Conservation (phyloP, 1,140 invertebrate species). For the Eriocheir sinensis region DNA sequence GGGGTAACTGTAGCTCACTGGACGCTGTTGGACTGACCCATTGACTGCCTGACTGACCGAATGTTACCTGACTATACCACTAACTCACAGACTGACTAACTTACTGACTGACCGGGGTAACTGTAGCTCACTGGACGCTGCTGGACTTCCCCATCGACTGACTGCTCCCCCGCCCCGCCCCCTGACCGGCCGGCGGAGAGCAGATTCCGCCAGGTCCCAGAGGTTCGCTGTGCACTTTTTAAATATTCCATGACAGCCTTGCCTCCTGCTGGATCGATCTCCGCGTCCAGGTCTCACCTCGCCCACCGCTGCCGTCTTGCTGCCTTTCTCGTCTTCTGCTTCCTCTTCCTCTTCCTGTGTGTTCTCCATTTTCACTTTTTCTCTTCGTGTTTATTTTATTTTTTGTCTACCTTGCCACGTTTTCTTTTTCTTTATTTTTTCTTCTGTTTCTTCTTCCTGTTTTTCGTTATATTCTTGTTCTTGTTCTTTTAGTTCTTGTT, state of each 20-base stretch:
- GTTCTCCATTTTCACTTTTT: not conserved
- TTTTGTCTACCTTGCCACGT: too few species aligned
- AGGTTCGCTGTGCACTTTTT: not conserved
- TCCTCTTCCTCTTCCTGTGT: not conserved
- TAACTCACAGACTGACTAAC: not conserved
- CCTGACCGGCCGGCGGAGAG: too few species aligned
- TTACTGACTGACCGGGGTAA: not conserved
- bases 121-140: not conserved
- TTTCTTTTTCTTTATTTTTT: too few species aligned
- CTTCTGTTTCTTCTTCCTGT: too few species aligned
- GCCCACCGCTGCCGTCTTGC: not conserved
- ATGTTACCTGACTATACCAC: not conserved
- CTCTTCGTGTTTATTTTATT: too few species aligned
- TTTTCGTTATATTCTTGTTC: too few species aligned
- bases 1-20: not conserved
- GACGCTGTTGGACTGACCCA: too few species aligned
- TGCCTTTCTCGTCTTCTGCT: not conserved
- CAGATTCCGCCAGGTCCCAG: too few species aligned
- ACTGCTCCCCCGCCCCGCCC: too few species aligned
- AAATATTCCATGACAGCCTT: not conserved
- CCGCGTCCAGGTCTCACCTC: not conserved
- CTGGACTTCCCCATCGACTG: too few species aligned
- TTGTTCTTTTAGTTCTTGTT: not conserved
- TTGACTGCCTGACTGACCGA: too few species aligned
- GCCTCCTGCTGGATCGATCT: not conserved